A percentile compares a stretch with the other conserved stretches of the same genome.
phyloP scores from a whole-genome alignment of 2,888 invertebrate species.

The Scelioninae gen. 1 region DNA sequence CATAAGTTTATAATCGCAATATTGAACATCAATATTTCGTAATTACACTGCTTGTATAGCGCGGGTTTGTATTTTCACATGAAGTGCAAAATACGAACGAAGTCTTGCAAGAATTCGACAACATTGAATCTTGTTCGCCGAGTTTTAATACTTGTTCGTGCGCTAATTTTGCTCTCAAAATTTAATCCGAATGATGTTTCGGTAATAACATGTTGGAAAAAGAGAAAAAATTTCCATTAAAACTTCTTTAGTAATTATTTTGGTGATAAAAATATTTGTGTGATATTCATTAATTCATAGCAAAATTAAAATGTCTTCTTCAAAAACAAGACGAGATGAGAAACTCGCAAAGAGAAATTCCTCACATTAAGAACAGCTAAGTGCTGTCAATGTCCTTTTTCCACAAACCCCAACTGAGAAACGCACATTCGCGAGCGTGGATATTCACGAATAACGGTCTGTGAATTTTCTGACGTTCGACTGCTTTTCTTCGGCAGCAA shows the following conservation, averaged over 20 bases:
- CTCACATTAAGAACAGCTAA: slow-evolving; percentile 37
- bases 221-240: background rate
- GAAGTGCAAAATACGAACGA: slow-evolving; percentile 41
- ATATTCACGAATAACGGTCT: slow-evolving; percentile 27
- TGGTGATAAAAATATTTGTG: too few species aligned
- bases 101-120: slow-evolving; percentile 18
- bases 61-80: slow-evolving; percentile 32
- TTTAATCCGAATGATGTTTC: slow-evolving; percentile 4
- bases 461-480: slow-evolving; percentile 26
- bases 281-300: slow-evolving; percentile 53
- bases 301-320: slow-evolving; percentile 53
- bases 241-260: too few species aligned
- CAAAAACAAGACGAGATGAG: slow-evolving; percentile 49
- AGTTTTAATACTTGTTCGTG: background rate
- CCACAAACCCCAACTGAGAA: slow-evolving; percentile 15
- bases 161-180: slow-evolving; percentile 18
- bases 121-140: slow-evolving; percentile 8
- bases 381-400: slow-evolving; percentile 48
- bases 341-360: slow-evolving; percentile 43
- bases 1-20: slow-evolving; percentile 34
- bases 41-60: background rate
- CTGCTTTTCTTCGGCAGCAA: slow-evolving; percentile 33
- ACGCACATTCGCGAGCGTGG: slow-evolving; percentile 18
- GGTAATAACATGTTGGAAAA: slow-evolving; percentile 27
- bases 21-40: slow-evolving; percentile 49